Evolutionary conservation across 2,888 invertebrate species (phyloP).

Genomic region (Gerris lacustris): DNA sequence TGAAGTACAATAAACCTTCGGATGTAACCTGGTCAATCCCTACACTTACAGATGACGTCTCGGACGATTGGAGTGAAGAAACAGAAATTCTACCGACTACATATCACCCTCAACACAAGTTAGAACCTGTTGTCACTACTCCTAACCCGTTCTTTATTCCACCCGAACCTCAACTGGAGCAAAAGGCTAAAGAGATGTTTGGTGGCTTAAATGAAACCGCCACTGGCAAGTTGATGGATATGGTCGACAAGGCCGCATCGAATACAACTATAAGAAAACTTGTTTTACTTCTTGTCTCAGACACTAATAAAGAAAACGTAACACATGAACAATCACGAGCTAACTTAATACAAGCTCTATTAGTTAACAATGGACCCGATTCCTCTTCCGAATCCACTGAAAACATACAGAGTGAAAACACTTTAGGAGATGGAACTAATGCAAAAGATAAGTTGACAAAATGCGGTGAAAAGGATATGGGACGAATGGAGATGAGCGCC

Average conservation of each 20-base stretch:
- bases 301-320: slow-evolving; percentile 50
- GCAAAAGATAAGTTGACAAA: not conserved
- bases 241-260: slow-evolving; percentile 62
- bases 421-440: slow-evolving; percentile 6
- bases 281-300: slow-evolving; percentile 61
- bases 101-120: slow-evolving; percentile 18
- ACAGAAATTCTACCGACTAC: slow-evolving; percentile 21
- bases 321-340: slow-evolving; percentile 58
- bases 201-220: slow-evolving; percentile 63
- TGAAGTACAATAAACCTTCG: slow-evolving; percentile 12
- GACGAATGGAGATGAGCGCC: slow-evolving; percentile 7
- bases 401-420: not conserved
- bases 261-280: slow-evolving; percentile 40
- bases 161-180: slow-evolving; percentile 53
- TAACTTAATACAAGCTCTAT: slow-evolving; percentile 53
- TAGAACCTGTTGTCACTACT: slow-evolving; percentile 8
- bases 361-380: slow-evolving; percentile 43
- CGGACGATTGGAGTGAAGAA: not conserved
- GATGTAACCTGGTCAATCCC: slow-evolving; percentile 20
- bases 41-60: not conserved
- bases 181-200: slow-evolving; percentile 63
- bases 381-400: slow-evolving; percentile 7
- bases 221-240: slow-evolving; percentile 58
- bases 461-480: not conserved
- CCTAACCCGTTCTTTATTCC: slow-evolving; percentile 39